Base-by-base conservation (phyloP, 2,797 vertebrate species). In the Tragelaphus oryx region DNA sequence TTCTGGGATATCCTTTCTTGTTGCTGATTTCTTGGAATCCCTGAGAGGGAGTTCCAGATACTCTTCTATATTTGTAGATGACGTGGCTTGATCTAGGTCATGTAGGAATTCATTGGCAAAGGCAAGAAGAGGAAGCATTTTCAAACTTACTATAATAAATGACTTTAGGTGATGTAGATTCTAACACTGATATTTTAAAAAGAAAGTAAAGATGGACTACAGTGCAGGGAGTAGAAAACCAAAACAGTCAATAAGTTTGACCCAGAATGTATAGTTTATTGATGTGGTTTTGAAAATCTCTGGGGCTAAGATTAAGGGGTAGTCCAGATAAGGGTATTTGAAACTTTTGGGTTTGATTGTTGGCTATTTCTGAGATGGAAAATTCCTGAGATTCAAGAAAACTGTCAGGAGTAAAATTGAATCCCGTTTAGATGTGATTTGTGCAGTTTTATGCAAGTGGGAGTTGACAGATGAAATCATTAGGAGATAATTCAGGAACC, bases 381-480 rank as follows among this genome's bases (percentile, higher is more conserved):
- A 79, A 84, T 94, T 60, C 37, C 33, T 87, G 81, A 87, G 13
- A 78, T 80, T 74, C 76, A 79, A 89, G 91, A 91, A 92, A 79
- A 88, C 54, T 68, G 33, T 76, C 57, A 55, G 83, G 75, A 94
- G 48, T 78, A 88, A 74, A 95, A 26, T 60, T 52, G 55, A 44
- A 80, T 83, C 20, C 44, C 71, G 13, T 13, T 13, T 74, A 83
- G 33, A 22, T 59, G 52, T 87, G 44, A 48, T 89, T 84, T 30
- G n/a, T 33, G 74, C 26, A 78, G 59, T 62, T 44, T 41, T 5
- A 18, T n/a, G n/a, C 46, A 81, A 91, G 89, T 85, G 57, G 62
- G 71, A 94, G 71, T 26, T 91, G 89, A 93, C 83, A 62, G 84
- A 9, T 94, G 86, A 94, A 65, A 81, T 91, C 91, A 91, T 89